Evolutionary conservation across 2,797 vertebrate genomes (phyloP), one percentile per base, ranked within the genome.

Genomic region (Australoheros facetus): DNA sequence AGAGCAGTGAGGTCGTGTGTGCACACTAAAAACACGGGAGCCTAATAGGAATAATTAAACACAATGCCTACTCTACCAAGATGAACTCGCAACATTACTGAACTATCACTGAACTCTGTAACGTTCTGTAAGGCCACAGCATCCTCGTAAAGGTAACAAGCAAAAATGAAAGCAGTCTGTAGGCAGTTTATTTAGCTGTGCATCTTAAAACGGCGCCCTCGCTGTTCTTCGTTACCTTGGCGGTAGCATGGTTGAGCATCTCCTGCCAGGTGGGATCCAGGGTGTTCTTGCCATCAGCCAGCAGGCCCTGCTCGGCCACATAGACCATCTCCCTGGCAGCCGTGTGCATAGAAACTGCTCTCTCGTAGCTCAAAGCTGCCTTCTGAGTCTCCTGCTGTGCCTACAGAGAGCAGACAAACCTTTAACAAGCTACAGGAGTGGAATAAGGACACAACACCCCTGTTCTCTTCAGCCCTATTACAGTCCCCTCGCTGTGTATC

Each of bases 241-340:
- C 85, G 1, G 98, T 99, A 4, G 98, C 97, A 1, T 98, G 98
- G 89, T 99, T 99, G 79, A 99, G 96, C 97, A 98, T 98, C 94
- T 99, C 98, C 91, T 99, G 98, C 98, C 98, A 99, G 1, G 98
- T 98, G 59, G 98, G 97, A 84, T 99, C 98, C 87, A 98, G 91
- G 0, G 97, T 96, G 95, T 98, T 98, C 82, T 95, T 96, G 17
- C 94, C 94, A 75, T 97, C 97, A 0, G 97, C 97, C 92, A 97
- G 95, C 78, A 98, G 95, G 1, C 98, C 98, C 88, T 99, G 98
- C 88, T 99, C 98, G 0, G 98, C 98, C 89, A 99, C 98, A 3
- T 97, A 97, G 4, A 99, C 98, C 98, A 99, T 99, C 90, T 99
- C 97, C 51, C 98, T 95, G 37, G 98, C 98, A 0, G 98, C 97